Base-by-base conservation (phyloP, 2,888 invertebrate species). In the Oligia latruncula region DNA sequence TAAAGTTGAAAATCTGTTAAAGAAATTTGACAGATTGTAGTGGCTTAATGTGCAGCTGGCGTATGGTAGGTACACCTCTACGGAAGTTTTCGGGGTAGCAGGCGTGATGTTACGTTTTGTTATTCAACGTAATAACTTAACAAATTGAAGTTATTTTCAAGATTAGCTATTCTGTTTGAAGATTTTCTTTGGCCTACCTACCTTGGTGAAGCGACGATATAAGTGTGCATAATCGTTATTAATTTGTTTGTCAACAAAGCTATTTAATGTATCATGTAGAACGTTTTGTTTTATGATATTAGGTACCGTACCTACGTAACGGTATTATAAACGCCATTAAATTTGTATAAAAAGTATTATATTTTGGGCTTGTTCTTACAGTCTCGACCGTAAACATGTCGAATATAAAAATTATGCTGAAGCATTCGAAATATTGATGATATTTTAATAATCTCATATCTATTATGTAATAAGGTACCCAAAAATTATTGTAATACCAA, bases 401-500 rank as follows among this genome's bases (percentile, higher is more conserved):
- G 43, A 55, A 49, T 79, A 72, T 35, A 5, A 2, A 46, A 67
- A 72, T 74, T 60, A 72, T 67, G 64, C n/a, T 62, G 40, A 81
- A 85, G 35, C 40, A 67, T 60, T 84, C 52, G 75, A 82, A 82
- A 85, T 78, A 81, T 71, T n/a, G 11, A 72, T 83, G 78, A 83
- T 83, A 80, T 87, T 85, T 73, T 77, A 81, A 78, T 88, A 86
- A 83, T 83, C 86, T 88, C 90, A 85, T 79, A 77, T 82, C 62
- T 83, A 80, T 43, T 72, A 40, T 40, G 40, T 40, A 62, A 71
- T 87, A 78, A 80, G 73, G 70, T 78, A 81, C 43, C 58, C 35
- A 73, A 78, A 77, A 77, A 73, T 78, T 71, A 79, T 79, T 70
- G 62, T 77, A 66, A 70, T 79, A 85, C 82, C 86, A 85, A 77